phyloP scores from a whole-genome alignment of 2,888 invertebrate genomes.

The Aphidoletes aphidimyza region DNA sequence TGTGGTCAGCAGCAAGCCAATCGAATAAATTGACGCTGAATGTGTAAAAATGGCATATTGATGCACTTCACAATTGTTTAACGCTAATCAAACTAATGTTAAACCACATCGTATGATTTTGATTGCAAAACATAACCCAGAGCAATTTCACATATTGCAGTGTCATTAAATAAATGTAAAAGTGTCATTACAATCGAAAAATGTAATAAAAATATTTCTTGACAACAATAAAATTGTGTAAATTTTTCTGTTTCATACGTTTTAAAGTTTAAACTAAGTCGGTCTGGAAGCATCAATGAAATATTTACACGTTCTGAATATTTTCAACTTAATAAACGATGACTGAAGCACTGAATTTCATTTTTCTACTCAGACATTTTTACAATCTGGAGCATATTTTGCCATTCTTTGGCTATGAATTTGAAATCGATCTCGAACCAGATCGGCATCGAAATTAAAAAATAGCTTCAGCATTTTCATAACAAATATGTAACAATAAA shows the following conservation, averaged over 20 bases:
- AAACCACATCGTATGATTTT: not conserved
- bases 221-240: not conserved
- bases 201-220: not conserved
- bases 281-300: too few relatives aligned
- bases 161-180: too few relatives aligned
- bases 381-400: not conserved
- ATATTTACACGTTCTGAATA: not conserved
- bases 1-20: conserved; percentile 26
- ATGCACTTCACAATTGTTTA: not conserved
- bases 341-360: too few relatives aligned
- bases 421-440: not conserved
- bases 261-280: too few relatives aligned
- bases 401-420: not conserved
- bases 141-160: too few relatives aligned
- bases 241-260: not conserved
- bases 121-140: too few relatives aligned
- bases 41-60: not conserved
- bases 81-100: not conserved
- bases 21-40: not conserved
- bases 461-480: conserved; percentile 1
- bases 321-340: not conserved
- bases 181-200: too few relatives aligned
- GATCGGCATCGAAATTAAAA: not conserved
- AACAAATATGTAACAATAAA: conserved; percentile 25
- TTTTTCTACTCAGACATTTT: not conserved